Percentiles rank a stretch among this genome's conserved stretches.
Evolutionary conservation across 1,140 invertebrate genomes (phyloP).

Genomic region (Episyrphus balteatus): DNA sequence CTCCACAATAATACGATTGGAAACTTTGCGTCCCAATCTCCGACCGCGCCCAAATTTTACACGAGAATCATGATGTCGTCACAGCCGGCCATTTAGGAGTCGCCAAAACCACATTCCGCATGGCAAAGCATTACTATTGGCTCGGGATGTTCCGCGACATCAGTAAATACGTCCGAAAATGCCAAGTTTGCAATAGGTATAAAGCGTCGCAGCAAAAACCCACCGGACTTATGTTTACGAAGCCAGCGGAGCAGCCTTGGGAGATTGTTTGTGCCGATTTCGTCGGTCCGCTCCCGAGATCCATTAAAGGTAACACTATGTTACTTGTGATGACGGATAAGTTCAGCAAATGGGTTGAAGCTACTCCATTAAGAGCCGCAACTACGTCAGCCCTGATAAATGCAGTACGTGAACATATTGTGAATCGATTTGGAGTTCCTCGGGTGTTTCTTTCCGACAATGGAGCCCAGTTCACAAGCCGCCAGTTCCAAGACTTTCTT

Average conservation of each 20-base stretch:
- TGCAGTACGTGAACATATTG: no score
- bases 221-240: constrained; percentile 13
- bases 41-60: constrained; percentile 10
- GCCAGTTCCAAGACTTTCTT: background rate
- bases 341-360: constrained; percentile 1
- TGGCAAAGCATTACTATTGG: constrained; percentile 21
- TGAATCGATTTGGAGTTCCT: no score
- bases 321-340: constrained; percentile 13
- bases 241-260: constrained; percentile 22
- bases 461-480: no score
- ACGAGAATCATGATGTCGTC: constrained; percentile 18
- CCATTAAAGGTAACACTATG: constrained; percentile 12
- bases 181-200: constrained; percentile 18
- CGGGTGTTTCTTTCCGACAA: background rate
- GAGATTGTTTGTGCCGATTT: constrained; percentile 22
- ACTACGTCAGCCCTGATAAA: background rate
- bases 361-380: background rate
- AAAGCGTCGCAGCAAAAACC: constrained; percentile 21
- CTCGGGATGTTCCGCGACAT: constrained; percentile 18
- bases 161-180: constrained; percentile 13
- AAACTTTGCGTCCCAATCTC: constrained; percentile 9
- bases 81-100: constrained; percentile 20
- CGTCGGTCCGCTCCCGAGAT: constrained; percentile 20
- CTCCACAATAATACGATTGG: background rate
- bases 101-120: constrained; percentile 14